A percentile compares a stretch with the other conserved stretches of the same genome.
These are phyloP conservation scores for Ostrea denselamellosa DNA, from an alignment of 1,140 invertebrate genomes.

Conservation along the genomic window DNA sequence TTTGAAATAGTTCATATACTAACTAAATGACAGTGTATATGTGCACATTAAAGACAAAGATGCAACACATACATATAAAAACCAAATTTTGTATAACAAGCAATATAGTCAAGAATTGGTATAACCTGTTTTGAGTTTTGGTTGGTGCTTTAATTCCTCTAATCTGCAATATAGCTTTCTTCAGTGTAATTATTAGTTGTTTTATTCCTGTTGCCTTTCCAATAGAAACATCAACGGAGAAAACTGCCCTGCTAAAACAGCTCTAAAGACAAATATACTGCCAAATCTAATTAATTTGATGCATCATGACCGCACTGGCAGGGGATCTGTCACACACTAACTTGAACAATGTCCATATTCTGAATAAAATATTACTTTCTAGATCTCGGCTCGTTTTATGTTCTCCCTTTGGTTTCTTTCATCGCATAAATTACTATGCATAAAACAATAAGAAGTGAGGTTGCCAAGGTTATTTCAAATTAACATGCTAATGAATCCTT, in stretches of 20 bases:
- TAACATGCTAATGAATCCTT: constrained; percentile 3
- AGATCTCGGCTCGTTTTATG: not conserved
- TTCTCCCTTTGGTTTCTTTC: not conserved
- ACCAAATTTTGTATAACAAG: too few species aligned
- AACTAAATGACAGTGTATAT: too few species aligned
- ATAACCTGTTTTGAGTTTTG: too few species aligned
- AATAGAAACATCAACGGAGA: not conserved
- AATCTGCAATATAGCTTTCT: too few species aligned
- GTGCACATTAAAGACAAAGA: too few species aligned
- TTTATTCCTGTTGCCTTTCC: not conserved
- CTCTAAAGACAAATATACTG: not conserved
- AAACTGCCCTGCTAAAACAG: not conserved
- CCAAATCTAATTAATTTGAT: not conserved
- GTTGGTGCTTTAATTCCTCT: too few species aligned
- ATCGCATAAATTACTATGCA: not conserved
- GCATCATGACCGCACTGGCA: not conserved
- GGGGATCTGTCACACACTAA: not conserved
- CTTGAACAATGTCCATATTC: not conserved
- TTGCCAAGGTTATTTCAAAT: not conserved
- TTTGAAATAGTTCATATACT: too few species aligned
- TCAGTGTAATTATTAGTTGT: not conserved
- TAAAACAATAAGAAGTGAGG: not conserved
- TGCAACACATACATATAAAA: too few species aligned
- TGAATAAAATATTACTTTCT: not conserved
- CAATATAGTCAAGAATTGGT: too few species aligned